phyloP scores from a whole-genome alignment of 2,113 vertebrate genomes.

The Cheilinus undulatus region DNA sequence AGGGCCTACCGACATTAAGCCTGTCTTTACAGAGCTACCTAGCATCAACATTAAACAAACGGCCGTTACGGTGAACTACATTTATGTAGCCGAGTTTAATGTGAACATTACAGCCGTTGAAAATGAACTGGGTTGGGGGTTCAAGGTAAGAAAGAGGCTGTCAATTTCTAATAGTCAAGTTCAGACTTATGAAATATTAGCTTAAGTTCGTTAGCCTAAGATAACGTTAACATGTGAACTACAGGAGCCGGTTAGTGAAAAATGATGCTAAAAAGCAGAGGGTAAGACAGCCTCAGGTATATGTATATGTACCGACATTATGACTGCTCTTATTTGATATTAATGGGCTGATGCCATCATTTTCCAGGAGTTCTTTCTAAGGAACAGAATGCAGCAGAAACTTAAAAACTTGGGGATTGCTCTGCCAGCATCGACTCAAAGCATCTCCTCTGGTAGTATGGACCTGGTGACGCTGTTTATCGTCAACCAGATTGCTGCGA shows the following conservation, averaged over 20 bases:
- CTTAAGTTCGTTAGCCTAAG: background rate
- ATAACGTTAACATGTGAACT: background rate
- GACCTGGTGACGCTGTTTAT: constrained; percentile 92
- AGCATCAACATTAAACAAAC: background rate
- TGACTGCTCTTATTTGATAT: too few relatives aligned
- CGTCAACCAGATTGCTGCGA: constrained; percentile 92
- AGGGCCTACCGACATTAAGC: too few relatives aligned
- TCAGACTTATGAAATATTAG: background rate
- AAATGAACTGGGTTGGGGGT: constrained; percentile 92
- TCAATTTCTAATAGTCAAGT: background rate
- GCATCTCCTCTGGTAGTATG: constrained; percentile 82
- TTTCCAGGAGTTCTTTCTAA: constrained; percentile 94
- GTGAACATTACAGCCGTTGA: background rate
- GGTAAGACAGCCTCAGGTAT: constrained; percentile 77
- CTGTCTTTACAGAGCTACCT: background rate
- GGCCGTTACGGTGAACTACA: too few relatives aligned
- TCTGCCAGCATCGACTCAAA: constrained; percentile 65
- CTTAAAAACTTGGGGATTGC: constrained; percentile 73
- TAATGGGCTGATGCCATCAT: accelerated
- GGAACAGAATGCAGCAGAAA: constrained; percentile 88
- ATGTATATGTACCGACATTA: too few relatives aligned
- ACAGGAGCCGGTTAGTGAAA: constrained; percentile 88
- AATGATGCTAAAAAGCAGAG: constrained; percentile 90
- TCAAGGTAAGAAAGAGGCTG: constrained; percentile 79
- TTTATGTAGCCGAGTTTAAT: too few relatives aligned